phyloP scores from a whole-genome alignment of 2,113 vertebrate genomes.

The Centropus unirufus region DNA sequence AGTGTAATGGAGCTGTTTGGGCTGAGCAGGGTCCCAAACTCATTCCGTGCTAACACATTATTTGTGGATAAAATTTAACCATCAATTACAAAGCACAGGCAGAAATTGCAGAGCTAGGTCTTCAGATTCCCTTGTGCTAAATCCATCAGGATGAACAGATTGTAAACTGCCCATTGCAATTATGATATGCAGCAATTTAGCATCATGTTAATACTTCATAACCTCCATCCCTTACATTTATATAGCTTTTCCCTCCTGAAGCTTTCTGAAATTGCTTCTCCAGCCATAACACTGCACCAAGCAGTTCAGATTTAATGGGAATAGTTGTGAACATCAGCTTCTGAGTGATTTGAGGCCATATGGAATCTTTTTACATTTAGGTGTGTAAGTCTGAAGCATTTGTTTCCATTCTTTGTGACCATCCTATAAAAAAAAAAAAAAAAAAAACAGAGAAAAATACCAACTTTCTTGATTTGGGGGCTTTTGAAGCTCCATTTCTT shows the following conservation, averaged over 20 bases:
- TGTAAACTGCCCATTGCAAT: constrained; percentile 77
- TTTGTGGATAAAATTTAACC: constrained; percentile 27
- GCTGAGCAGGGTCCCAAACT: constrained; percentile 27
- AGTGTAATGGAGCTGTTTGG: constrained; percentile 39
- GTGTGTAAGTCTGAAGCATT: not conserved
- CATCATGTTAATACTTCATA: constrained; percentile 62
- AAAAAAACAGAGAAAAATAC: not conserved
- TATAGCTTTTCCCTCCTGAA: constrained; percentile 45
- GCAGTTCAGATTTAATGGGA: constrained; percentile 41
- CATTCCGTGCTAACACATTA: constrained; percentile 22
- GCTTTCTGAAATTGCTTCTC: constrained; percentile 70
- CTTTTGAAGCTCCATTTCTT: not conserved
- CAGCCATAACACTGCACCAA: not conserved
- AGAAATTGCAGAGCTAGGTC: constrained; percentile 61
- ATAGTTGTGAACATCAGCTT: not conserved
- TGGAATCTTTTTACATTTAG: not conserved
- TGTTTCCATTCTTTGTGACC: constrained; percentile 33
- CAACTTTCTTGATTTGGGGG: not conserved
- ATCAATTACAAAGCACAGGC: constrained; percentile 60
- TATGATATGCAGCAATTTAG: constrained; percentile 63
- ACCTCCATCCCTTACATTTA: constrained; percentile 37
- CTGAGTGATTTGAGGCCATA: constrained; percentile 2
- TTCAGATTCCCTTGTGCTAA: constrained; percentile 61
- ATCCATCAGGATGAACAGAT: constrained; percentile 74
- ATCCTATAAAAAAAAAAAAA: not conserved